phyloP scores from a whole-genome alignment of 1,140 invertebrate species.

The Drosophila pseudoobscura region DNA sequence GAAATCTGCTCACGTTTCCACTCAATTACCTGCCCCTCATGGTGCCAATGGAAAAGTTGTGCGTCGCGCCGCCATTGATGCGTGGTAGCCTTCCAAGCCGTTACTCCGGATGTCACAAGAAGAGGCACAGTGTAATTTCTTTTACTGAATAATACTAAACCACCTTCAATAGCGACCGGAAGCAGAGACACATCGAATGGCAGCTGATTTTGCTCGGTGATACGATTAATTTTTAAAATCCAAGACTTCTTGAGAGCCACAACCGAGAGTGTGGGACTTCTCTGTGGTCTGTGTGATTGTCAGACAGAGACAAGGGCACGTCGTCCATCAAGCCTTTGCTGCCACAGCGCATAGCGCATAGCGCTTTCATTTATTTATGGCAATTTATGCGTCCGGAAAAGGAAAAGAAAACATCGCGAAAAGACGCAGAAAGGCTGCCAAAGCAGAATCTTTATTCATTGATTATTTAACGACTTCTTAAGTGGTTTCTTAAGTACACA shows the following conservation, averaged over 20 bases:
- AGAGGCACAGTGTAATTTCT: no score
- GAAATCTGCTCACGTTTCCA: slow-evolving; percentile 72
- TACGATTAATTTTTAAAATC: no score
- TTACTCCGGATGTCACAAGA: no score
- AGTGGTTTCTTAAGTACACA: slow-evolving; percentile 81
- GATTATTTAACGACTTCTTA: slow-evolving; percentile 83
- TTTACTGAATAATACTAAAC: no score
- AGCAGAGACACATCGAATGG: no score
- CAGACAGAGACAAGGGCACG: slow-evolving; percentile 15
- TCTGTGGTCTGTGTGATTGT: neutral
- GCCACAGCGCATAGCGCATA: neutral
- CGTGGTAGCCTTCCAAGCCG: no score
- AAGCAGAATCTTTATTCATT: slow-evolving; percentile 76
- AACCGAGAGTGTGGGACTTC: no score
- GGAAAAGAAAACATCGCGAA: slow-evolving; percentile 24
- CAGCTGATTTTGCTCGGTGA: no score
- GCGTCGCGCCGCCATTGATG: no score
- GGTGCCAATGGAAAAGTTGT: slow-evolving; percentile 27
- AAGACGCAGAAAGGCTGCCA: slow-evolving; percentile 15
- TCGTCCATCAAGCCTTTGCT: slow-evolving; percentile 37
- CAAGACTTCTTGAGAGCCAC: no score
- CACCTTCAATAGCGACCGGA: no score
- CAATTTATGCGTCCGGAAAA: slow-evolving; percentile 37
- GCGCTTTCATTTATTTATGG: slow-evolving; percentile 49
- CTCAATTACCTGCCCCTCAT: slow-evolving; percentile 65